A percentile compares a stretch with the other conserved stretches of the same genome.
Evolutionary conservation across 2,113 vertebrate species (phyloP).

Genomic region (Phaethon lepturus): DNA sequence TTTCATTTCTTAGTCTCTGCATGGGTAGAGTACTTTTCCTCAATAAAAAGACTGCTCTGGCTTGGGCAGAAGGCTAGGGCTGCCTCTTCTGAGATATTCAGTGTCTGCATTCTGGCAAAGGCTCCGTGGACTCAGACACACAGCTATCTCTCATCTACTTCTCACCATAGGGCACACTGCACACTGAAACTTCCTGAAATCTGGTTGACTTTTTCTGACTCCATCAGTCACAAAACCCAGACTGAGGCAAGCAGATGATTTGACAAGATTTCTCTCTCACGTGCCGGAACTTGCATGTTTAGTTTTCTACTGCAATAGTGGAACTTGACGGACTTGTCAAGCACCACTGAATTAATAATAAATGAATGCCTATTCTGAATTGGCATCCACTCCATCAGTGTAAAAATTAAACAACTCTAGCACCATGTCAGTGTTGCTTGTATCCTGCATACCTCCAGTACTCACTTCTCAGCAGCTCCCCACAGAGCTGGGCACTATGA

Average conservation of each 20-base stretch:
- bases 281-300: not conserved
- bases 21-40: not conserved
- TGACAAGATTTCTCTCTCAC: not conserved
- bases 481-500: not conserved
- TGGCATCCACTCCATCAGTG: not conserved
- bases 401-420: not conserved
- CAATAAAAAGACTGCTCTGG: not conserved
- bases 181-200: not conserved
- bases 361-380: not conserved
- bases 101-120: not conserved
- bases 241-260: not conserved
- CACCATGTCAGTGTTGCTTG: not conserved
- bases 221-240: not conserved
- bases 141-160: not conserved
- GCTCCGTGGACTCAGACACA: not conserved
- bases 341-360: not conserved
- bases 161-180: not conserved
- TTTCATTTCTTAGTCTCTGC: not conserved
- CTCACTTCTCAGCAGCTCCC: not conserved
- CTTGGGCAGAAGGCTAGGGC: not conserved
- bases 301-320: not conserved
- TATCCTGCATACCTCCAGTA: not conserved
- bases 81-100: not conserved
- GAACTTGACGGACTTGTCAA: not conserved
- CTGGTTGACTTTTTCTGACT: not conserved